Conservation (phyloP, 1,140 invertebrate genomes). For the Aricia agestis region DNA sequence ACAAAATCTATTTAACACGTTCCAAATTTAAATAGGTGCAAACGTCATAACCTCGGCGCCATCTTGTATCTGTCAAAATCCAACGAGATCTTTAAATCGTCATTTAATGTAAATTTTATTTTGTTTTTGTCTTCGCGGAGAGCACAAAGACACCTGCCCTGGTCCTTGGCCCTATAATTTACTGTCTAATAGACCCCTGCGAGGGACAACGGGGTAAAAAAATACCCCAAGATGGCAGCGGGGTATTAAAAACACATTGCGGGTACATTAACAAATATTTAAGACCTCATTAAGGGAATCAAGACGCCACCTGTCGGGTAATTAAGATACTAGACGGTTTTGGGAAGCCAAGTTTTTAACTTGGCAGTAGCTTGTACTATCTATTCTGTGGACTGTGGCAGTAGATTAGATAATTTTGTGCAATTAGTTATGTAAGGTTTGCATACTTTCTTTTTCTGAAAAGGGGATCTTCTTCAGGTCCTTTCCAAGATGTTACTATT, state of each 20-base stretch:
- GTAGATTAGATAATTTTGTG: too few relatives aligned
- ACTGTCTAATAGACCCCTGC: conserved; percentile 25
- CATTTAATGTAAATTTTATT: neutral
- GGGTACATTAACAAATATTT: conserved; percentile 60
- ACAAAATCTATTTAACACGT: neutral
- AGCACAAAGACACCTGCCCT: neutral
- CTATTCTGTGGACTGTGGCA: too few relatives aligned
- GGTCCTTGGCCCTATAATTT: conserved; percentile 16
- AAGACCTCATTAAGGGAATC: conserved; percentile 43
- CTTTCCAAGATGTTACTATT: too few relatives aligned
- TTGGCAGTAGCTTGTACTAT: too few relatives aligned
- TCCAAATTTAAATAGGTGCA: neutral
- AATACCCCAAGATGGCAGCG: conserved; percentile 35
- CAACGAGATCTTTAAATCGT: neutral
- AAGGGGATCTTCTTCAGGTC: too few relatives aligned
- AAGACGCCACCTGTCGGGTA: conserved; percentile 39
- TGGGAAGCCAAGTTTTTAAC: too few relatives aligned
- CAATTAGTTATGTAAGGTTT: too few relatives aligned
- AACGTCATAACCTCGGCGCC: neutral
- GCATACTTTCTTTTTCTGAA: too few relatives aligned
- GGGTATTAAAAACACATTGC: conserved; percentile 54
- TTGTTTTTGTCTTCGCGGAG: neutral
- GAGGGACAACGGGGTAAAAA: conserved; percentile 25
- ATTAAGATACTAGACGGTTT: neutral
- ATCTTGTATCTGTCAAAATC: neutral